Conservation (phyloP, 37 sponge, comb jelly and placozoan species). For the Beroe ovata region DNA sequence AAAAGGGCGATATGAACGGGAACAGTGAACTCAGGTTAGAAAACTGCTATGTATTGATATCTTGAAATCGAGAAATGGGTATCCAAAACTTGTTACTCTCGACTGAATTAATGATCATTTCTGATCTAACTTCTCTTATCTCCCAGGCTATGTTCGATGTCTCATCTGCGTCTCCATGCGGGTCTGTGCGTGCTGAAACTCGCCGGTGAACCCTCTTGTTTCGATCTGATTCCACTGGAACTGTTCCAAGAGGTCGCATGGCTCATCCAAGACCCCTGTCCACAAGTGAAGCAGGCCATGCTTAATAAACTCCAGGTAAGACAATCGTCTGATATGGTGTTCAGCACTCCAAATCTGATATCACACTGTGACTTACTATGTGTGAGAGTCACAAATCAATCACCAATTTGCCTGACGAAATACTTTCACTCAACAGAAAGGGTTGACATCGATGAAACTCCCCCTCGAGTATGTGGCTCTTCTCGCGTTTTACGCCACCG, state of each 20-base stretch:
- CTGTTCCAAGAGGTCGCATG: slow-evolving; percentile 66
- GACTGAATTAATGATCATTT: too few species aligned
- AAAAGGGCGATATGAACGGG: slow-evolving; percentile 65
- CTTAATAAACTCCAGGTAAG: slow-evolving; percentile 72
- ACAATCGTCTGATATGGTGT: too few species aligned
- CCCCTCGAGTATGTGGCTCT: slow-evolving; percentile 76
- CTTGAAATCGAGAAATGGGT: too few species aligned
- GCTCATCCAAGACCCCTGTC: slow-evolving; percentile 78
- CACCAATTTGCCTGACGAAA: not conserved
- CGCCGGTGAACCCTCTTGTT: slow-evolving; percentile 28
- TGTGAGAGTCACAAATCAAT: not conserved
- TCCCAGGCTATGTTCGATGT: slow-evolving; percentile 54
- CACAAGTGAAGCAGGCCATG: slow-evolving; percentile 75
- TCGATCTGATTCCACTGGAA: slow-evolving; percentile 45
- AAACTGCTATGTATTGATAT: too few species aligned
- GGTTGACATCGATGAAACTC: slow-evolving; percentile 68
- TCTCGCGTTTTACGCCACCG: slow-evolving; percentile 73
- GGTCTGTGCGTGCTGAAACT: slow-evolving; percentile 64
- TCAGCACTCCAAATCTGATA: too few species aligned
- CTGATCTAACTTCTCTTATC: not conserved
- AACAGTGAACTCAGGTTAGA: slow-evolving; percentile 41
- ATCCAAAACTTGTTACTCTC: too few species aligned
- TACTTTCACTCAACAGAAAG: slow-evolving; percentile 19
- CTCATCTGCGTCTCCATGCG: slow-evolving; percentile 59
- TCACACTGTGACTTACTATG: too few species aligned